Base-by-base conservation (phyloP, 2,113 vertebrate species). In the Campylomormyrus numenius region DNA sequence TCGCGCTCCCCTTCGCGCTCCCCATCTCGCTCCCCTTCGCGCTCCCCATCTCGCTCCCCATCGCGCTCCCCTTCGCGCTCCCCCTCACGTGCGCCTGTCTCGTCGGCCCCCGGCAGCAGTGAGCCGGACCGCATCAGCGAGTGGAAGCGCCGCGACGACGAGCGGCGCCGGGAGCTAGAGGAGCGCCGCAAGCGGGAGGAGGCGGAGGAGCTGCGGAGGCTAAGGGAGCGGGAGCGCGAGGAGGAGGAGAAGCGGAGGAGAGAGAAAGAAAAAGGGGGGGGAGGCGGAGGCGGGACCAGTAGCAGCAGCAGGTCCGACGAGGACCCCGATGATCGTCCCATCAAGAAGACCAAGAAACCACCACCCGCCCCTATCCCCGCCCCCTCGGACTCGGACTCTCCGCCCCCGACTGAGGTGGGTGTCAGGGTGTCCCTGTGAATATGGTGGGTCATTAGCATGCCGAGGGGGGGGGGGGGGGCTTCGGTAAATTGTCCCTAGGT, bases 101-200 rank as follows among this genome's bases (percentile, higher is more conserved):
- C 13, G n/a, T 49, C 3, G 92, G 95, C 93, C 0, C 92, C 92
- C 89, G 98, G 98, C 0, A 97, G 97, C 2, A 98, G 97, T 1
- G 97, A 97, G 2, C 95, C 97, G 3, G 98, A 99, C 93, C 97
- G 96, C 86, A 97, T 99, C 95, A 98, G 98, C 0, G 98, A 98
- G 88, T 99, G 98, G 98, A 99, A 99, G 93, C 97, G 97, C 88
- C 91, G 97, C 1, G 98, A 99, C 0, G 98, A 99, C 90, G 97
- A 98, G 85, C 96, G 98, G 0, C 93, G 96, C 11, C 94, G 96
- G 0, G 98, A 98, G 93, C 96, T 99, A 90, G 98, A 99, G 93
- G 98, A 99, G 87, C 96, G 97, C 15, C 94, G 98, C 95, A 97
- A 96, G 94, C 97, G 96, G 11, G 97, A 98, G 90, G 98, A 99